These are phyloP conservation scores for Petrosia ficiformis DNA, from an alignment of 37 sponge, comb jelly and placozoan genomes.

Conservation along the genomic window DNA sequence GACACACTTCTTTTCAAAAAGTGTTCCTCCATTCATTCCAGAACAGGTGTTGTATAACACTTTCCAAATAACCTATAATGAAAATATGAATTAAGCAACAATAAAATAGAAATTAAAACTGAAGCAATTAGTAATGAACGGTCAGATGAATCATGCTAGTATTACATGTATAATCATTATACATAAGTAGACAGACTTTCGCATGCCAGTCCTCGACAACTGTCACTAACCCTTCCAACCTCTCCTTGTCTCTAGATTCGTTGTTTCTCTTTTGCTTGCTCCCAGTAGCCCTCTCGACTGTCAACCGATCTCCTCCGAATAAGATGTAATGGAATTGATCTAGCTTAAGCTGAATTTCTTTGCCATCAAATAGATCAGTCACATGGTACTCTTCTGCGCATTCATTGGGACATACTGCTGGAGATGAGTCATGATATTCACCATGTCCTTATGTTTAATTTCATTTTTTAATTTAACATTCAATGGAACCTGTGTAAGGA, in stretches of 20 bases:
- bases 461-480: neutral
- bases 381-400: neutral
- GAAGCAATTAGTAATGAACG: no score
- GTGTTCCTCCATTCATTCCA: no score
- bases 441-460: neutral
- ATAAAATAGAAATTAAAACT: no score
- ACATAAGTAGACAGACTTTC: neutral
- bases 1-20: no score
- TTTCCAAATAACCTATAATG: no score
- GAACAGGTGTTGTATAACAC: no score
- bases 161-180: no score
- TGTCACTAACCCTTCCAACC: constrained; percentile 21
- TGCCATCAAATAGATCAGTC: neutral
- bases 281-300: constrained; percentile 23
- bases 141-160: no score
- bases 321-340: constrained; percentile 17
- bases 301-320: constrained; percentile 40
- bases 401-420: neutral
- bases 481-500: no score
- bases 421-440: neutral
- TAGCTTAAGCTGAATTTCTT: no score
- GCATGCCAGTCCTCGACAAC: constrained; percentile 52
- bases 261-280: constrained; percentile 4
- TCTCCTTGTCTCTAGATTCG: neutral
- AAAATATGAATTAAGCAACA: no score